Base-by-base conservation (phyloP, 2,888 invertebrate genomes). In the Platycheirus rosarum region DNA sequence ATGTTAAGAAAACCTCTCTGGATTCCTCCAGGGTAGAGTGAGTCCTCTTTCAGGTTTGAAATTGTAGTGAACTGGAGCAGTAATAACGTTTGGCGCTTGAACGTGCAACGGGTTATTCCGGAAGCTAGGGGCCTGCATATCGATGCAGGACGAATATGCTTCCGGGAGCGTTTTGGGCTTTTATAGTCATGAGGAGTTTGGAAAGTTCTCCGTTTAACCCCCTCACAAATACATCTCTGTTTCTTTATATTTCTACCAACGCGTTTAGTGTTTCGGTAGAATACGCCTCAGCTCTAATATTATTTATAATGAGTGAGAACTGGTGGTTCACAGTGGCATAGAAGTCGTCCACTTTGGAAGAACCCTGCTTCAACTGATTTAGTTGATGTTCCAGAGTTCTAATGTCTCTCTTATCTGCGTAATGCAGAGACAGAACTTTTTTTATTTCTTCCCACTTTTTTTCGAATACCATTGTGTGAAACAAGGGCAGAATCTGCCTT, bases 171-270 rank as follows among this genome's bases (percentile, higher is more conserved):
- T 70, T 29, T 42, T 37, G 8, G 63, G 62, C 26, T 48, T 82
- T 29, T 69, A 63, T n/a, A 26, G 68, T 74, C 1, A 71, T 37
- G 2, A 71, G 35, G 29, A 77, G 69, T n/a, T 37, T 20, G 9
- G 66, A 70, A 11, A 73, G 9, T 20, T 46, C 20, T 23, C 46
- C 23, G 7, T 65, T 60, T n/a, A 79, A 13, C 7, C 78, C 71
- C 20, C 85, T 55, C 14, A 85, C 49, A 20, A 86, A 85, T 16
- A 84, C 80, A 8, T 85, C 84, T 60, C 84, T 76, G 66, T 85
- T 82, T 8, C 82, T 46, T 18, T 85, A 85, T 2, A 46, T 76
- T 35, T 62, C 79, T 14, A 84, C 78, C 7, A 85, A 32, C 0
- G 48, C 84, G 13, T 53, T 37, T 2, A 74, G 44, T 4, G 80